Evolutionary conservation across 2,888 invertebrate genomes (phyloP).

Genomic region (Ceriagrion tenellum): DNA sequence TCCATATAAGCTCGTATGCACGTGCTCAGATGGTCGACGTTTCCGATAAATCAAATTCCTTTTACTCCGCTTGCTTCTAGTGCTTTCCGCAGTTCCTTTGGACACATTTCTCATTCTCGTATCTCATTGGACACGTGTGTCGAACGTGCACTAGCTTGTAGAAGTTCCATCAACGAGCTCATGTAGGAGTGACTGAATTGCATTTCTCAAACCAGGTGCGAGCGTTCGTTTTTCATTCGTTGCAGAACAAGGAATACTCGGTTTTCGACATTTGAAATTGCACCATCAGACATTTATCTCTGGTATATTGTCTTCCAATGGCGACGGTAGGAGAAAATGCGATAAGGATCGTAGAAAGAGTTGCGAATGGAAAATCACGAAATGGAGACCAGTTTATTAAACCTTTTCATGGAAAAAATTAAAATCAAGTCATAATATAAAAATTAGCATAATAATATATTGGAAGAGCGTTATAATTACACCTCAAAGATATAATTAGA

Average conservation of each 20-base stretch:
- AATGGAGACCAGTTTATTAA: neutral
- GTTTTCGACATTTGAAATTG: neutral
- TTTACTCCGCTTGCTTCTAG: neutral
- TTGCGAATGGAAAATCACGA: neutral
- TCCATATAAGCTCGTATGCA: neutral
- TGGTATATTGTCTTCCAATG: neutral
- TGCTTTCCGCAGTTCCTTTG: neutral
- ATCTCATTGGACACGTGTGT: constrained; percentile 46
- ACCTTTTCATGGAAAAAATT: too few relatives aligned
- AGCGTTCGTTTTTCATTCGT: constrained; percentile 17
- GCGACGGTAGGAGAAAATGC: neutral
- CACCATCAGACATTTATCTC: neutral
- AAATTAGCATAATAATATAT: neutral
- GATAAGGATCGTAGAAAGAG: neutral
- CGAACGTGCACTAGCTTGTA: constrained; percentile 32
- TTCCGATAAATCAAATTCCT: neutral
- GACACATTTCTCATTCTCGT: constrained; percentile 23
- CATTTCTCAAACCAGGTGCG: constrained; percentile 40
- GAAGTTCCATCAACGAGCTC: constrained; percentile 13
- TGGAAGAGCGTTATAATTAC: neutral
- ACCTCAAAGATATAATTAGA: too few relatives aligned
- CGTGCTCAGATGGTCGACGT: neutral
- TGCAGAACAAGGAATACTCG: neutral
- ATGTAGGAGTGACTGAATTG: neutral
- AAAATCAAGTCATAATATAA: neutral